Evolutionary conservation across 2,113 vertebrate genomes (phyloP), one percentile per base, ranked within the genome.

Genomic region (Lophotis ruficrista): DNA sequence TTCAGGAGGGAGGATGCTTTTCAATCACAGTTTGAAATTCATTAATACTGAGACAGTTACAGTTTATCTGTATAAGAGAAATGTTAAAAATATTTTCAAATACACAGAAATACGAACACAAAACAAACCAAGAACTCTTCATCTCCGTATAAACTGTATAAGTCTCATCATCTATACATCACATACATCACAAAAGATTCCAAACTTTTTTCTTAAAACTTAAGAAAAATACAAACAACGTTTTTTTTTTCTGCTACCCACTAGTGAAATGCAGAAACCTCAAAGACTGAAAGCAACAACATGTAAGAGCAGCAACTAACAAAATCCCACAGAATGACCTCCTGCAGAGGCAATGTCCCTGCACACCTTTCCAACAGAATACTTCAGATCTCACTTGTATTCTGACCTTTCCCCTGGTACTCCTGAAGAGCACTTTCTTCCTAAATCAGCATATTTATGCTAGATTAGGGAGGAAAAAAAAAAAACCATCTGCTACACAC

Each of bases 331-430:
- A 38, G 43, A 82, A 54, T 1, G 8, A 41, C 45, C 45, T 19
- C 30, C 61, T 5, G 2, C 30, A 23, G 25, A 75, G 23, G 21
- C 3, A 14, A 31, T 1, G 1, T 15, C 41, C 37, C 37, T 57
- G 23, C 8, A 2, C 35, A 25, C 35, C 56, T 24, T 65, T 33
- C 57, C 60, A 28, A 12, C 0, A 0, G 7, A 62, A 41, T 19
- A 14, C 24, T 81, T 50, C 0, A n/a, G 30, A 16, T 35, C 9
- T 27, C 57, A 45, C 25, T 9, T 24, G 30, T 12, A 45, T 10
- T 35, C 58, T 41, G 87, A 7, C 14, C 19, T 21, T 71, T n/a
- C 9, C 50, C 23, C 31, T 21, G 18, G 14, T 51, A 14, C 4
- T 83, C 51, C n/a, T 28, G 10, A 54, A 58, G 15, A 25, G 2